Evolutionary conservation across 1,140 invertebrate species (phyloP).

Genomic region (Polypedilum vanderplanki): DNA sequence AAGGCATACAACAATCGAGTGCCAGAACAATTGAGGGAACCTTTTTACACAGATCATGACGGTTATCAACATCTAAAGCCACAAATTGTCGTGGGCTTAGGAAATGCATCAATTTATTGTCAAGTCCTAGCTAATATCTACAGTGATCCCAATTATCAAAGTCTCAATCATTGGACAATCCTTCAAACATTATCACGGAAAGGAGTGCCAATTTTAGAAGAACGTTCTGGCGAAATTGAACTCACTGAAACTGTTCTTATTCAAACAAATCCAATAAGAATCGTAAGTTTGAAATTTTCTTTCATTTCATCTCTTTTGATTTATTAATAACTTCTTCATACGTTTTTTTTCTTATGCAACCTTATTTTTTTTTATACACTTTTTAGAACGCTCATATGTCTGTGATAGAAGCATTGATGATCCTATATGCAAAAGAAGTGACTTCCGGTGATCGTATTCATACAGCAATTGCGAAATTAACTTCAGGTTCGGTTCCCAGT

Average conservation of each 20-base stretch:
- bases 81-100: slow-evolving; percentile 81
- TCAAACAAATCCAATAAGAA: slow-evolving; percentile 89
- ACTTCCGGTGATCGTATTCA: slow-evolving; percentile 81
- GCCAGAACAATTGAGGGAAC: slow-evolving; percentile 86
- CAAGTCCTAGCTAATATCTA: slow-evolving; percentile 93
- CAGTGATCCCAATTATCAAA: slow-evolving; percentile 91
- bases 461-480: slow-evolving; percentile 65
- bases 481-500: slow-evolving; percentile 36
- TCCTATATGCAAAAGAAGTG: slow-evolving; percentile 87
- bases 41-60: slow-evolving; percentile 93
- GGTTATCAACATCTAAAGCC: slow-evolving; percentile 91
- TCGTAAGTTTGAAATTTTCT: slow-evolving; percentile 57
- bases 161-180: slow-evolving; percentile 89
- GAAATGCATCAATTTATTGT: slow-evolving; percentile 94
- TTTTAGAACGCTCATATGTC: slow-evolving; percentile 88
- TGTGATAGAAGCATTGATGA: slow-evolving; percentile 96
- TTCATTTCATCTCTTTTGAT: slow-evolving; percentile 28
- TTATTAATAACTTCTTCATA: slow-evolving; percentile 31
- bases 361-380: slow-evolving; percentile 37
- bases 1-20: slow-evolving; percentile 95
- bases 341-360: background rate
- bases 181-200: slow-evolving; percentile 86
- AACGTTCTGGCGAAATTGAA: slow-evolving; percentile 73
- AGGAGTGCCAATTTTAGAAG: slow-evolving; percentile 60
- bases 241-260: slow-evolving; percentile 94